Conservation (phyloP, 2,888 invertebrate genomes). For the Prosopocoilus inquinatus region DNA sequence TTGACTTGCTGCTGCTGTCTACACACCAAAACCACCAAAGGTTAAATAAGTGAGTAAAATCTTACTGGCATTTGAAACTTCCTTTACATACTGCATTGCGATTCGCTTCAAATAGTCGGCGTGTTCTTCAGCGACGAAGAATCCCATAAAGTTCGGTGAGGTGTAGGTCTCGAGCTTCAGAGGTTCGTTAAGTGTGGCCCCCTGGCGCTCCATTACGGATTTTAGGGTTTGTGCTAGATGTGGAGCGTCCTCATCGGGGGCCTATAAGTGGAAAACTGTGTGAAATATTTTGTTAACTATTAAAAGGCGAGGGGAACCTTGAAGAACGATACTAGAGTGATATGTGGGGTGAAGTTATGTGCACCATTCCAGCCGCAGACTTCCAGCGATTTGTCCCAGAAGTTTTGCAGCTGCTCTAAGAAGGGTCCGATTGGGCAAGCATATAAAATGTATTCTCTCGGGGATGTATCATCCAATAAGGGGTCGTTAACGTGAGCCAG, state of each 20-base stretch:
- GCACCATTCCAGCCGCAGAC: slow-evolving; percentile 86
- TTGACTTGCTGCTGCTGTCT: too few relatives aligned
- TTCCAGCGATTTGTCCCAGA: slow-evolving; percentile 74
- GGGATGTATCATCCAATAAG: slow-evolving; percentile 70
- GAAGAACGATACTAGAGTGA: slow-evolving; percentile 86
- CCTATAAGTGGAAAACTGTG: slow-evolving; percentile 52
- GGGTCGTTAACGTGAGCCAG: slow-evolving; percentile 86
- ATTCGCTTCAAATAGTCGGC: slow-evolving; percentile 77
- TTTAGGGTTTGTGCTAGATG: slow-evolving; percentile 70
- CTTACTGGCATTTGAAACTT: slow-evolving; percentile 74
- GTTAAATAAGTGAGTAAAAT: slow-evolving; percentile 1
- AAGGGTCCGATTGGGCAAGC: slow-evolving; percentile 80
- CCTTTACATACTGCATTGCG: slow-evolving; percentile 77
- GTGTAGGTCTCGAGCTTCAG: slow-evolving; percentile 78
- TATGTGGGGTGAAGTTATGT: slow-evolving; percentile 86
- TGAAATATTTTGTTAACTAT: background rate
- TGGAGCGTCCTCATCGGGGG: slow-evolving; percentile 70
- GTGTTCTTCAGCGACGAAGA: slow-evolving; percentile 81
- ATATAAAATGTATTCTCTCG: slow-evolving; percentile 84
- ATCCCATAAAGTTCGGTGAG: slow-evolving; percentile 87
- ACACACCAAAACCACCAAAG: background rate
- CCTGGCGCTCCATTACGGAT: slow-evolving; percentile 69
- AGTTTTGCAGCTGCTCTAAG: slow-evolving; percentile 68
- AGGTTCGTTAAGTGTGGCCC: slow-evolving; percentile 63
- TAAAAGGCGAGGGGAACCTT: slow-evolving; percentile 59